A percentile compares a stretch with the other conserved stretches of the same genome.
Conservation (phyloP, 2,113 vertebrate genomes). For the Bettongia penicillata region DNA sequence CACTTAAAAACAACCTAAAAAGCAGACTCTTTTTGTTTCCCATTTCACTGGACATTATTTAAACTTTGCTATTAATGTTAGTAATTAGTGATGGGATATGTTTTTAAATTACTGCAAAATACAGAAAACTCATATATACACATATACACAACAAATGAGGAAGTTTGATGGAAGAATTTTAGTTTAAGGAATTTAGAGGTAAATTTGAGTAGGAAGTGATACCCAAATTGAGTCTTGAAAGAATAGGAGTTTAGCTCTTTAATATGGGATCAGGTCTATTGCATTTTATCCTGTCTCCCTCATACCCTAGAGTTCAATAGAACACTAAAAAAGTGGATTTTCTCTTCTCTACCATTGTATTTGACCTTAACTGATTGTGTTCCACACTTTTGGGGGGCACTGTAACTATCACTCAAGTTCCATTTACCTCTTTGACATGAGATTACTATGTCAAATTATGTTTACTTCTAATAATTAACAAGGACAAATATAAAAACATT, state of each 20-base stretch:
- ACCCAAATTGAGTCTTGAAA: not conserved
- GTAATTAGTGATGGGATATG: too few relatives aligned
- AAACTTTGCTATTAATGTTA: too few relatives aligned
- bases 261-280: not conserved
- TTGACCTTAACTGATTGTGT: not conserved
- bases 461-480: not conserved
- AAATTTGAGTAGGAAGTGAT: not conserved
- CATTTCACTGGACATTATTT: too few relatives aligned
- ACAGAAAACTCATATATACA: too few relatives aligned
- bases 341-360: not conserved
- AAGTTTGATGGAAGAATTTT: not conserved
- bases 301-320: too few relatives aligned
- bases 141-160: not conserved
- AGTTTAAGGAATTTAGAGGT: not conserved
- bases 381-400: too few relatives aligned
- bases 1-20: too few relatives aligned
- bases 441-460: not conserved
- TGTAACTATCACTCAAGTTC: not conserved
- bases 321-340: not conserved
- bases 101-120: too few relatives aligned
- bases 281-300: too few relatives aligned
- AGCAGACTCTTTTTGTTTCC: too few relatives aligned
- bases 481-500: not conserved
- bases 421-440: not conserved
- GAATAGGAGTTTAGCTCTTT: not conserved